Base-by-base conservation (phyloP, 2,797 vertebrate species). In the Oryzias sinensis region DNA sequence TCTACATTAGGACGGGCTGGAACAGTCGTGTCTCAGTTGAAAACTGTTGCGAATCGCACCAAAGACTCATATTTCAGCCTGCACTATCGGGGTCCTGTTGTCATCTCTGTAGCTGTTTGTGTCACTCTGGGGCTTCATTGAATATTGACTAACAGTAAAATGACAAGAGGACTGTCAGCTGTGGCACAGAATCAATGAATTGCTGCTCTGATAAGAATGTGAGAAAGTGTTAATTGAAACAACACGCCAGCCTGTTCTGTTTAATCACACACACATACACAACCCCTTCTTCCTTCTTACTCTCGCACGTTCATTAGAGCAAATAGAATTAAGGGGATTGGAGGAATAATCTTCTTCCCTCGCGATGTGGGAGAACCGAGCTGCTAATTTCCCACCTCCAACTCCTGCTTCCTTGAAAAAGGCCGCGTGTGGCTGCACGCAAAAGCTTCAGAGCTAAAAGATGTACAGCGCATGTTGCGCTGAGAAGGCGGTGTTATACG, bases 281-380 rank as follows among this genome's bases (percentile, higher is more conserved):
- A 45, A 45, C 45, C 50, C 37, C 53, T 41, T 53, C 46, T 33
- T 51, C 42, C 51, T 24, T 45, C 56, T 49, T 49, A 49, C 52
- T 44, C 71, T 43, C 68, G 61, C 62, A 77, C 62, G 69, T 79
- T 83, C 81, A 86, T 88, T 82, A 84, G 76, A 73, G 79, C 79
- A 82, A 89, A 84, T 88, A 74, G 86, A 87, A 88, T 89, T 88
- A 86, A 69, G 65, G 76, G 82, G 79, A 84, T 86, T 88, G 77
- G 68, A 77, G 61, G 69, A 74, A 80, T 88, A 87, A 88, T 88
- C 82, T 81, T 56, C 77, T 76, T 85, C 80, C 80, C 70, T 22
- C 52, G 78, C 43, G 69, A 72, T 78, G 72, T 70, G 74, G 62
- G 61, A 57, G 67, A 76, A 78, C 60, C 73, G 48, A 84, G 77